Conservation (phyloP, 2,797 vertebrate genomes). For the Sphaeramia orbicularis region DNA sequence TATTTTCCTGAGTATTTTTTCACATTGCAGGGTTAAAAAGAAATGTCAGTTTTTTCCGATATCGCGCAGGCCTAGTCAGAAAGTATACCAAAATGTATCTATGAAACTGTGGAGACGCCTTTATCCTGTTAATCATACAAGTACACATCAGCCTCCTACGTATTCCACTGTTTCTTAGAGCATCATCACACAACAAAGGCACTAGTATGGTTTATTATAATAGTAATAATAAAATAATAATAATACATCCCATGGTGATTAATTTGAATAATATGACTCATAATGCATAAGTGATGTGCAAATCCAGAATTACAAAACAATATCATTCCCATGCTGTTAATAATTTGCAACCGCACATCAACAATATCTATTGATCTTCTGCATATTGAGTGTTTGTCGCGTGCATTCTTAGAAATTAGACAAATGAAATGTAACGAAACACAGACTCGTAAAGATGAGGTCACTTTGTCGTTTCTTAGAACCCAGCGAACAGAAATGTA, state of each 20-base stretch:
- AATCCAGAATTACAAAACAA: slow-evolving; percentile 32
- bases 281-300: slow-evolving; percentile 12
- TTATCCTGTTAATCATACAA: too few species aligned
- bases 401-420: slow-evolving; percentile 43
- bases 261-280: neutral
- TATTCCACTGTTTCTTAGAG: slow-evolving; percentile 29
- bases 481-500: slow-evolving; percentile 16
- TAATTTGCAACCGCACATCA: slow-evolving; percentile 32
- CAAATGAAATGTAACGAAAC: slow-evolving; percentile 35
- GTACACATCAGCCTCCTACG: too few species aligned
- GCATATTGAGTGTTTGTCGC: neutral
- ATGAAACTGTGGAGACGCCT: neutral
- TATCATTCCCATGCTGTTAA: slow-evolving; percentile 30
- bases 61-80: neutral
- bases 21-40: too few species aligned
- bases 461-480: slow-evolving; percentile 56
- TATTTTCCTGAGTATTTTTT: too few species aligned
- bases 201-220: slow-evolving; percentile 24
- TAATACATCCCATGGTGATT: too few species aligned
- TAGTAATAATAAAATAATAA: too few species aligned
- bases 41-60: neutral
- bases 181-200: slow-evolving; percentile 37
- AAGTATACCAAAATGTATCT: slow-evolving; percentile 14
- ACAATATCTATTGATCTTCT: slow-evolving; percentile 29
- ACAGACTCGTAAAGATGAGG: slow-evolving; percentile 30